Base-by-base conservation (phyloP, 2,888 invertebrate species). In the Thalpophila matura region DNA sequence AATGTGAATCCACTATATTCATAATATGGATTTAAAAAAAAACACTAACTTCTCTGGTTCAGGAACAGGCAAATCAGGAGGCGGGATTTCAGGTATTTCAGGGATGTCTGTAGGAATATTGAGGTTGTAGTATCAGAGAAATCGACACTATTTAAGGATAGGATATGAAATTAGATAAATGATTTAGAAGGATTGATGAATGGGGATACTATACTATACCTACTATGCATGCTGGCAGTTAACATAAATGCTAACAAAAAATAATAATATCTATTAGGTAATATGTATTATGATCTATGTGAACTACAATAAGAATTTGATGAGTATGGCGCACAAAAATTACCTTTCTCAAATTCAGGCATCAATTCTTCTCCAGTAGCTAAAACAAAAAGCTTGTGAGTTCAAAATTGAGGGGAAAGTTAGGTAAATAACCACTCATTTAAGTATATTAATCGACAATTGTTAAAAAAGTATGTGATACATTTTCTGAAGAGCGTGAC, bases 41-140 rank as follows among this genome's bases (percentile, higher is more conserved):
- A 47, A 43, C 61, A 93, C 93, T 89, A 89, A 93, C 93, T 84
- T 86, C 63, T 87, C 85, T 45, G 81, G 75, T 70, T 75, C 81
- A 67, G 89, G 90, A 83, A 74, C 88, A 63, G 89, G 84, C 70
- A 87, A 54, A 66, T 88, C 91, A 55, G 90, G 91, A 79, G 79
- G 86, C 86, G 82, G 90, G 84, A 91, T 86, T 78, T 91, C 93
- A 70, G 93, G 86, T 69, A 91, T 89, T 81, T 89, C 91, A 61
- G 91, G 90, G 80, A 91, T 87, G 74, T 93, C 94, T 94, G 92
- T 65, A 74, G 80, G 80, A 81, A 84, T 65, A 45, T 12, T 43
- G 65, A 43, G 51, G n/a, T 61, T 58, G 54, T 60, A 57, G 47
- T 49, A 38, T 72, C 12, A 61, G 60, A 53, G 42, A 56, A 42